A percentile compares a stretch with the other conserved stretches of the same genome.
These are phyloP conservation scores for Opisthograptis luteolata DNA, from an alignment of 2,888 invertebrate genomes.

Conservation along the genomic window DNA sequence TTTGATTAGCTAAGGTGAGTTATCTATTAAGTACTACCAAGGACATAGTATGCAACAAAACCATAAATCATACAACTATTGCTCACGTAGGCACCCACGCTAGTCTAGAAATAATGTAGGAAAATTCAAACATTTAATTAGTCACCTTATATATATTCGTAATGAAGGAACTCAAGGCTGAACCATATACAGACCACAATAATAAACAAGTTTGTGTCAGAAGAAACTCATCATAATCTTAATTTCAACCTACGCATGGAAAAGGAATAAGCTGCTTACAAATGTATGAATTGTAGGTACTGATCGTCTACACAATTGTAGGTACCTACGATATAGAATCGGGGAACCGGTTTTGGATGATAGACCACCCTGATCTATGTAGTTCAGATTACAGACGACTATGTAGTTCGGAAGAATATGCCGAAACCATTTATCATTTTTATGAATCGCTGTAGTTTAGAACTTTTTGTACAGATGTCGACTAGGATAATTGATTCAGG, in stretches of 20 bases:
- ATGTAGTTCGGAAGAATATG: no score
- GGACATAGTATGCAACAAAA: slow-evolving; percentile 40
- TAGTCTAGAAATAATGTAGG: slow-evolving; percentile 66
- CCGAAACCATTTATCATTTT: slow-evolving; percentile 11
- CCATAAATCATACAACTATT: slow-evolving; percentile 57
- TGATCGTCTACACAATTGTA: slow-evolving; percentile 17
- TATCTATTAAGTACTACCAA: slow-evolving; percentile 28
- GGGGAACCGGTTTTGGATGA: slow-evolving; percentile 13
- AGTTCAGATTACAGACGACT: no score
- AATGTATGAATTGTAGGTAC: no score
- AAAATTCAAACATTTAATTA: slow-evolving; percentile 79
- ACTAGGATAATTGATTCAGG: no score
- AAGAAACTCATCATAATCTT: slow-evolving; percentile 77
- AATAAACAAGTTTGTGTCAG: slow-evolving; percentile 75
- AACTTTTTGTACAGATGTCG: no score
- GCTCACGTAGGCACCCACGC: slow-evolving; percentile 65
- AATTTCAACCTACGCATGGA: slow-evolving; percentile 72
- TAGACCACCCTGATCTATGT: neutral
- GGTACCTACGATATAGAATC: slow-evolving; percentile 4
- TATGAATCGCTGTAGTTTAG: no score
- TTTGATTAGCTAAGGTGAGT: slow-evolving; percentile 35
- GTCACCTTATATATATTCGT: slow-evolving; percentile 74
- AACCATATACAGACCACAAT: slow-evolving; percentile 72
- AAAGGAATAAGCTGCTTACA: slow-evolving; percentile 52
- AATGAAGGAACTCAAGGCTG: slow-evolving; percentile 72